These are phyloP conservation scores for Geophilus truncorum DNA, from an alignment of 2,888 invertebrate species.

Conservation along the genomic window DNA sequence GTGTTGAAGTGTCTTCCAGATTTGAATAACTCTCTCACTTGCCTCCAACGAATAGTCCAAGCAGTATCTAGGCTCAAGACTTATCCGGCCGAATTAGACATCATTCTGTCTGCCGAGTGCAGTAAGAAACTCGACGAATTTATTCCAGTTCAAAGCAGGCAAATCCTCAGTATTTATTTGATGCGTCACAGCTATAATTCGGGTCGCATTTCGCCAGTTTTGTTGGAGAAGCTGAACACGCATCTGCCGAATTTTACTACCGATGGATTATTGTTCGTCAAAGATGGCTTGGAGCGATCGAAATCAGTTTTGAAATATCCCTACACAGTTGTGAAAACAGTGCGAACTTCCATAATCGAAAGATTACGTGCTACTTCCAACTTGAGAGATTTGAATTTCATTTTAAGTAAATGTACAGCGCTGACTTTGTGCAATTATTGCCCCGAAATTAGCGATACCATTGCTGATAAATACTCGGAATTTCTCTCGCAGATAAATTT, in stretches of 20 bases:
- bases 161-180: background rate
- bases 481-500: background rate
- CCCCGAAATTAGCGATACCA: background rate
- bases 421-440: background rate
- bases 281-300: background rate
- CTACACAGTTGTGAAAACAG: background rate
- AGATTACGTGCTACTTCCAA: background rate
- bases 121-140: background rate
- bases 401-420: background rate
- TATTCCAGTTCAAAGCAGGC: background rate
- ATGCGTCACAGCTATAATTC: background rate
- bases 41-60: background rate
- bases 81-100: background rate
- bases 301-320: background rate
- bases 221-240: background rate
- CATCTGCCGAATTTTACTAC: background rate
- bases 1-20: background rate
- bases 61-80: background rate
- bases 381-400: background rate
- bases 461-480: background rate
- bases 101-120: background rate
- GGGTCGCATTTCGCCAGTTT: background rate
- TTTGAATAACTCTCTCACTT: background rate
- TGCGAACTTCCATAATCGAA: background rate
- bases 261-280: background rate